A percentile compares a stretch with the other conserved stretches of the same genome.
Evolutionary conservation across 2,888 invertebrate genomes (phyloP).

Genomic region (Dorcus hopei): DNA sequence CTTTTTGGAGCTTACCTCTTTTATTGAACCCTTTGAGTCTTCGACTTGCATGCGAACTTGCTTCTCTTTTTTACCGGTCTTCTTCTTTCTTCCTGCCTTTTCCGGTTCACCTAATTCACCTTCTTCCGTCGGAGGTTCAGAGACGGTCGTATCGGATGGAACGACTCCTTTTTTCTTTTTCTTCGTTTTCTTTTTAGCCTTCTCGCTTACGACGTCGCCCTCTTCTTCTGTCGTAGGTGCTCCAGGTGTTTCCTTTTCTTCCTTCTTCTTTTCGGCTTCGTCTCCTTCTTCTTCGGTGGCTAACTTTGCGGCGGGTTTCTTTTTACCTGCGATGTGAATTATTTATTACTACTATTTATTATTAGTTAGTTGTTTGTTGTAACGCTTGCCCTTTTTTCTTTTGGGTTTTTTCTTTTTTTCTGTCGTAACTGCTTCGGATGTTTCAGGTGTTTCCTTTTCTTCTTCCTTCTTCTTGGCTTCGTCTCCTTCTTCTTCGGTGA

Average conservation of each 20-base stretch:
- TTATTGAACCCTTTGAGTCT: background rate
- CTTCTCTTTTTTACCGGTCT: background rate
- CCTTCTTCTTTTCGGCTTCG: slow-evolving; percentile 8
- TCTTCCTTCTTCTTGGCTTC: slow-evolving; percentile 8
- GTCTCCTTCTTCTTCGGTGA: slow-evolving; percentile 4
- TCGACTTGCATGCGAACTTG: background rate
- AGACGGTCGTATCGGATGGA: background rate
- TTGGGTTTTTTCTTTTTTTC: slow-evolving; percentile 32
- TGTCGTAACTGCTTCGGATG: background rate
- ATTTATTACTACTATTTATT: background rate
- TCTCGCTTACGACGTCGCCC: background rate
- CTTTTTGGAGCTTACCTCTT: background rate
- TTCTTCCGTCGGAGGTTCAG: background rate
- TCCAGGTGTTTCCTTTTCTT: slow-evolving; percentile 1
- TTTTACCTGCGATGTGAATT: background rate
- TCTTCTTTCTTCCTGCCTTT: background rate
- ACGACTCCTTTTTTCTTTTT: slow-evolving; percentile 1
- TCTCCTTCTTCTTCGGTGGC: slow-evolving; percentile 5
- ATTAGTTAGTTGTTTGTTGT: background rate
- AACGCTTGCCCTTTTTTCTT: slow-evolving; percentile 36
- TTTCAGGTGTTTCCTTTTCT: slow-evolving; percentile 1
- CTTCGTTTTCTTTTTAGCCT: slow-evolving; percentile 4
- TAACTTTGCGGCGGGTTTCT: background rate
- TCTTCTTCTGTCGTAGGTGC: slow-evolving; percentile 1
- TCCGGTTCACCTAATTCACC: background rate